phyloP scores from a whole-genome alignment of 2,797 vertebrate genomes.

The Ciconia nigra region DNA sequence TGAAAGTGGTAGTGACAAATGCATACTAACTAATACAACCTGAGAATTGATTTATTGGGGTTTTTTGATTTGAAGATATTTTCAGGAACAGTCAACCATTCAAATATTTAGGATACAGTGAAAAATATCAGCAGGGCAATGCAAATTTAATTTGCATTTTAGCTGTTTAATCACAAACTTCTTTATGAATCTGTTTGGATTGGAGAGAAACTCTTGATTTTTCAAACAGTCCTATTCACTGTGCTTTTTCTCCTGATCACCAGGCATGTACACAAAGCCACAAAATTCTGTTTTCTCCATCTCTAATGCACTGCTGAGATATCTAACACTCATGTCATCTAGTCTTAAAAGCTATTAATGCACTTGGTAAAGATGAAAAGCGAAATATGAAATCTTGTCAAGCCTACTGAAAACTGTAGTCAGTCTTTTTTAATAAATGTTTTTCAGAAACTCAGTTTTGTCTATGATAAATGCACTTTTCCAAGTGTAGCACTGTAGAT shows the following conservation, averaged over 20 bases:
- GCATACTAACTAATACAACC: not conserved
- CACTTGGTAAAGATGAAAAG: constrained; percentile 10
- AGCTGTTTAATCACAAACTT: not conserved
- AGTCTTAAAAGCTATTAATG: constrained; percentile 36
- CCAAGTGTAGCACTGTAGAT: not conserved
- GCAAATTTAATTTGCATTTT: not conserved
- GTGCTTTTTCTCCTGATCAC: not conserved
- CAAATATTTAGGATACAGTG: not conserved
- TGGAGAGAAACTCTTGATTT: not conserved
- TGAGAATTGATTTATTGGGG: not conserved
- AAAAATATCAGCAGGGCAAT: not conserved
- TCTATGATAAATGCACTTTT: constrained; percentile 9
- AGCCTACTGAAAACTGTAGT: constrained; percentile 11
- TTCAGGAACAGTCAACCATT: not conserved
- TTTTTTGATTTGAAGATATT: not conserved
- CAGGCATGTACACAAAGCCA: not conserved
- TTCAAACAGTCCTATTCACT: not conserved
- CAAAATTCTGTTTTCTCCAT: not conserved
- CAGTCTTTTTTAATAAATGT: not conserved
- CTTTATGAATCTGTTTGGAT: not conserved
- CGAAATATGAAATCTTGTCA: not conserved
- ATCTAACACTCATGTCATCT: not conserved
- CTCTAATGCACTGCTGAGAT: not conserved
- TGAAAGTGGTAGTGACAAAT: not conserved
- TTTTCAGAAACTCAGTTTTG: constrained; percentile 1